phyloP scores from a whole-genome alignment of 35 echinoderm and acorn worm species.

The Apostichopus californicus region DNA sequence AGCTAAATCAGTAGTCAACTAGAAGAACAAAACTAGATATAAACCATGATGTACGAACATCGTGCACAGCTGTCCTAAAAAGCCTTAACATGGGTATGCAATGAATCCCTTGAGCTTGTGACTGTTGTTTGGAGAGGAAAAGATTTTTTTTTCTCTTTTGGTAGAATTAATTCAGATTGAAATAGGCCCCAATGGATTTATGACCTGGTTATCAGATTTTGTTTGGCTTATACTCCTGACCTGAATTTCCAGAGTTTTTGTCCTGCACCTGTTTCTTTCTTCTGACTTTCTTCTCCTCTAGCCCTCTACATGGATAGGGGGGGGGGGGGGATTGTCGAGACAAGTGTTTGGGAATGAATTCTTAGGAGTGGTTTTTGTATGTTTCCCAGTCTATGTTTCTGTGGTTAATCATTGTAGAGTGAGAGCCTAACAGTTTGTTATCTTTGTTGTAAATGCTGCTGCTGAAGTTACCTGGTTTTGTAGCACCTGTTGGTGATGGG shows the following conservation, averaged over 20 bases:
- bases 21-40: not conserved
- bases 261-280: slow-evolving; percentile 25
- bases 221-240: slow-evolving; percentile 6
- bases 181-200: slow-evolving; percentile 29
- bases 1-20: not conserved
- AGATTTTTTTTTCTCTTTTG: not conserved
- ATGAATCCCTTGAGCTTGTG: not conserved
- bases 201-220: slow-evolving; percentile 25
- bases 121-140: not conserved
- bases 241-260: not conserved
- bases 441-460: not conserved
- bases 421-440: too few species aligned
- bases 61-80: not conserved
- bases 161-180: slow-evolving; percentile 10
- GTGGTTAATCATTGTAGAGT: too few species aligned
- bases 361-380: not conserved
- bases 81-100: not conserved
- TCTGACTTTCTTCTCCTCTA: not conserved
- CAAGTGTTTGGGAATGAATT: not conserved
- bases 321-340: not conserved
- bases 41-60: too few species aligned
- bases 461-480: not conserved
- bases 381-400: too few species aligned
- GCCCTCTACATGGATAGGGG: not conserved
- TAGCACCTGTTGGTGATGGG: not conserved